A percentile compares a stretch with the other conserved stretches of the same genome.
These are phyloP conservation scores for Agonopterix arenella DNA, from an alignment of 2,888 invertebrate species.

Conservation along the genomic window DNA sequence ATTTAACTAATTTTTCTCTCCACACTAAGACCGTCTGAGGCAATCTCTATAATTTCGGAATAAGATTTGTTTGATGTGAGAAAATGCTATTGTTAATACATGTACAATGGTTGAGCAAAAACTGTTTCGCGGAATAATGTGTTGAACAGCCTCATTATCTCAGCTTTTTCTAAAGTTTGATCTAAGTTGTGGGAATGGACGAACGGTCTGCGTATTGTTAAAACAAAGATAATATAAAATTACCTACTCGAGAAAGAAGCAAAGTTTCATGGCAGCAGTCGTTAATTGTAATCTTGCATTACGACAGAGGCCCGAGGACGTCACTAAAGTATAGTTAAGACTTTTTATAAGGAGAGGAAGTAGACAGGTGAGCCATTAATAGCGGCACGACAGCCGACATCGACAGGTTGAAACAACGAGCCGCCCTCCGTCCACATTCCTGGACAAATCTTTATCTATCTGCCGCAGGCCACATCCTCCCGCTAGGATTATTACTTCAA, in stretches of 20 bases:
- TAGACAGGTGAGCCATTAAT: conserved; percentile 36
- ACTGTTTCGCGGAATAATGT: conserved; percentile 37
- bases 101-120: conserved; percentile 51
- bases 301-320: too few relatives aligned
- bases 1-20: conserved; percentile 17
- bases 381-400: conserved; percentile 28
- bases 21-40: conserved; percentile 12
- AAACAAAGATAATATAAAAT: too few relatives aligned
- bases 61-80: conserved; percentile 26
- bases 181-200: conserved; percentile 24
- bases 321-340: conserved; percentile 1
- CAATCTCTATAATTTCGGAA: conserved; percentile 27
- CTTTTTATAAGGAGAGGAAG: conserved; percentile 30
- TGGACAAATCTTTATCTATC: conserved; percentile 37
- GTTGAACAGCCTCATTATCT: conserved; percentile 22
- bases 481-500: conserved; percentile 4
- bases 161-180: conserved; percentile 18
- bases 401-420: conserved; percentile 2
- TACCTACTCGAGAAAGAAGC: too few relatives aligned
- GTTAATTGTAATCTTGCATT: too few relatives aligned
- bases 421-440: conserved; percentile 37
- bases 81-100: conserved; percentile 32
- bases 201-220: conserved; percentile 17
- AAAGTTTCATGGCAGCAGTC: too few relatives aligned
- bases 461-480: conserved; percentile 8